Percentiles rank a stretch among this genome's conserved stretches.
Conservation (phyloP, 2,797 vertebrate genomes). For the Gadopsis bispinosus region DNA sequence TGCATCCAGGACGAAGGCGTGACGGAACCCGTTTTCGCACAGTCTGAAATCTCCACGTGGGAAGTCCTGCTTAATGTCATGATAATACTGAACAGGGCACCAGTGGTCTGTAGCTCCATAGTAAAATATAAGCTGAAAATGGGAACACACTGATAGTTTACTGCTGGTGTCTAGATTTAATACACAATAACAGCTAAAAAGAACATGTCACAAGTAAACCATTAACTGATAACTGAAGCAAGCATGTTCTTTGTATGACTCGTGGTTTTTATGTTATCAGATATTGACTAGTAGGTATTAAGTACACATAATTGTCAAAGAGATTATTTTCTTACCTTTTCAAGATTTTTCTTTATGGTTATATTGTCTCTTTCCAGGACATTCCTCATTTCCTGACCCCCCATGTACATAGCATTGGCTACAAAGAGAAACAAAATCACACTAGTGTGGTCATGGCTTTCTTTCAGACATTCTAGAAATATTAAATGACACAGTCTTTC, state of each 20-base stretch:
- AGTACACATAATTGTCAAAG: neutral
- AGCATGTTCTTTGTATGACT: neutral
- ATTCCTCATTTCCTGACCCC: slow-evolving; percentile 91
- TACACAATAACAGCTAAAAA: neutral
- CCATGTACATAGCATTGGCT: slow-evolving; percentile 95
- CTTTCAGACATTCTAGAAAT: neutral
- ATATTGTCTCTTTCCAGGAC: slow-evolving; percentile 89
- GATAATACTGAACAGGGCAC: slow-evolving; percentile 92
- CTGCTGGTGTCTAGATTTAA: neutral
- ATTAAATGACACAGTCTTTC: neutral
- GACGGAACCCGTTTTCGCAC: slow-evolving; percentile 89
- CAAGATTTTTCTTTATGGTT: slow-evolving; percentile 88
- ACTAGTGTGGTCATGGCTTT: neutral
- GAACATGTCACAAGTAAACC: neutral
- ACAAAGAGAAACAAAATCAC: slow-evolving; percentile 58
- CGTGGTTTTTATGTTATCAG: neutral
- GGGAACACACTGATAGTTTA: slow-evolving; percentile 37
- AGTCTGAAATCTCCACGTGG: slow-evolving; percentile 90
- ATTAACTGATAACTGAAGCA: neutral
- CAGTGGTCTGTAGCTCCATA: slow-evolving; percentile 90
- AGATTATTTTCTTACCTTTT: slow-evolving; percentile 86
- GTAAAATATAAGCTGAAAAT: slow-evolving; percentile 93
- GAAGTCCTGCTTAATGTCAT: slow-evolving; percentile 92
- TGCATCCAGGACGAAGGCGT: slow-evolving; percentile 89
- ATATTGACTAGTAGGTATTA: neutral